phyloP scores from a whole-genome alignment of 1,140 invertebrate genomes.

The Lerema accius region DNA sequence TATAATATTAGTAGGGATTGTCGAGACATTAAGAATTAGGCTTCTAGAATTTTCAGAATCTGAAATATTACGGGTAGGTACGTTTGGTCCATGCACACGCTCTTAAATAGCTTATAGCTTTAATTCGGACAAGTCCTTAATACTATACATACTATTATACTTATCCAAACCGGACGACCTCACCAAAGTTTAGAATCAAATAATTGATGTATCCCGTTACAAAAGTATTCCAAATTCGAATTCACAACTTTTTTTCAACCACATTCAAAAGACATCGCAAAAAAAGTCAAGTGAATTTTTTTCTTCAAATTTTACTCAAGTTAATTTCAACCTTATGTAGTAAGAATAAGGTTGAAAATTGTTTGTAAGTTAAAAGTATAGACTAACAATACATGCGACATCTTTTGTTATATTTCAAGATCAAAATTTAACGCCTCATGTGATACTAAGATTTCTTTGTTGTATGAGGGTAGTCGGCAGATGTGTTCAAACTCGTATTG shows the following conservation, averaged over 20 bases:
- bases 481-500: slow-evolving; percentile 33
- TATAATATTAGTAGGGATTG: too few species aligned
- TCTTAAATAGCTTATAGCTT: background rate
- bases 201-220: slow-evolving; percentile 29
- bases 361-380: too few species aligned
- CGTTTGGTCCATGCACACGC: too few species aligned
- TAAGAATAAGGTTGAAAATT: too few species aligned
- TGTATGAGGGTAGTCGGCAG: slow-evolving; percentile 1
- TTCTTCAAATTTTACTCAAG: too few species aligned
- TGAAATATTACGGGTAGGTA: too few species aligned
- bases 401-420: slow-evolving; percentile 29
- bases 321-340: too few species aligned
- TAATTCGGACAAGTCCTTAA: background rate
- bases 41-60: too few species aligned
- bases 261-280: slow-evolving; percentile 20
- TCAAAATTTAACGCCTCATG: slow-evolving; percentile 41
- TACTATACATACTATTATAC: background rate
- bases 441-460: slow-evolving; percentile 25
- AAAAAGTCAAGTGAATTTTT: background rate
- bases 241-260: slow-evolving; percentile 13
- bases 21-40: too few species aligned
- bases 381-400: slow-evolving; percentile 15
- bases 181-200: slow-evolving; percentile 11
- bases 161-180: slow-evolving; percentile 11
- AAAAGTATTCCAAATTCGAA: slow-evolving; percentile 10